Percentiles rank a stretch among this genome's conserved stretches.
Evolutionary conservation across 2,113 vertebrate genomes (phyloP).

Genomic region (Ellobius talpinus): DNA sequence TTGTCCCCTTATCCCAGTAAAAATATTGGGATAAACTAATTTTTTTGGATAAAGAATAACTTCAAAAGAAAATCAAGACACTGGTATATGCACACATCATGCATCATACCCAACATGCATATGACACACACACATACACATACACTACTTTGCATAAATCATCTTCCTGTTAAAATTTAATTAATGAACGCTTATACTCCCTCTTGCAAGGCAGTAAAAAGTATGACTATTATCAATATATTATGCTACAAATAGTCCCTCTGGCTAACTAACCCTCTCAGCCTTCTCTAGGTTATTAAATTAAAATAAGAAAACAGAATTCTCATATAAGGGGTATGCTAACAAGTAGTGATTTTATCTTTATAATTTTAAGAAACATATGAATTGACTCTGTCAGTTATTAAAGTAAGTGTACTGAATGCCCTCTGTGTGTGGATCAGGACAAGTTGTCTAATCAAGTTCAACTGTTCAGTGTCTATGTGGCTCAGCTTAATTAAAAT

Average conservation of each 20-base stretch:
- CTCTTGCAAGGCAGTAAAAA: constrained; percentile 42
- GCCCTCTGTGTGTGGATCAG: constrained; percentile 81
- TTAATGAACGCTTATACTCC: neutral
- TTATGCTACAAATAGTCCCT: neutral
- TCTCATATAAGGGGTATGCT: constrained; percentile 37
- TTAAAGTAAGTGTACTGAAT: constrained; percentile 82
- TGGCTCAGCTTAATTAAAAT: constrained; percentile 88
- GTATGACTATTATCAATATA: constrained; percentile 42
- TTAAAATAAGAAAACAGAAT: constrained; percentile 9
- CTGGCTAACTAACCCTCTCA: constrained; percentile 18
- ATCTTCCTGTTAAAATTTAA: constrained; percentile 19
- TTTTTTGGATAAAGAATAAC: constrained; percentile 30
- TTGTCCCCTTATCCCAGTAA: constrained; percentile 13
- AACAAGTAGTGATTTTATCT: constrained; percentile 56
- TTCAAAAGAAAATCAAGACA: constrained; percentile 45
- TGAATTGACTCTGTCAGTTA: constrained; percentile 80
- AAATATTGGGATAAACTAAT: constrained; percentile 35
- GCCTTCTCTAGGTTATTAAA: constrained; percentile 39
- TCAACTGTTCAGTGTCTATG: constrained; percentile 86
- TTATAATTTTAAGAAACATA: constrained; percentile 75
- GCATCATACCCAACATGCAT: neutral
- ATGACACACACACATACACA: too few relatives aligned
- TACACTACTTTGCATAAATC: neutral
- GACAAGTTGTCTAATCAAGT: constrained; percentile 85
- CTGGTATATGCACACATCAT: neutral